Evolutionary conservation across 2,888 invertebrate genomes (phyloP).

Genomic region (Osedax frankpressi): DNA sequence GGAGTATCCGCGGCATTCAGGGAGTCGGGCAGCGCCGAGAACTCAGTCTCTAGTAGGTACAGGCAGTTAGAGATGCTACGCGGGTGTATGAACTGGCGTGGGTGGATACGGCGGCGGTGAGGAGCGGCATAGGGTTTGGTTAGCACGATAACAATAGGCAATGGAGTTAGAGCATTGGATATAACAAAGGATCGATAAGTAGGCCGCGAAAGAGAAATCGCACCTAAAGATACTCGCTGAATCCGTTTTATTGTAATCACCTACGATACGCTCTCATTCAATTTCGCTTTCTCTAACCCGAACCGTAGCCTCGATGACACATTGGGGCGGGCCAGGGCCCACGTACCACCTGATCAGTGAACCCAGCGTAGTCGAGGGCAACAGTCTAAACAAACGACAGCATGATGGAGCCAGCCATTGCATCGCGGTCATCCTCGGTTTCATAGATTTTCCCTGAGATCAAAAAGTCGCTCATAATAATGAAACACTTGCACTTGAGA

Average conservation of each 20-base stretch:
- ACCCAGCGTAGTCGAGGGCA: background rate
- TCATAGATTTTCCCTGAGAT: background rate
- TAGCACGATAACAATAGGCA: no score
- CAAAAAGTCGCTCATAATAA: no score
- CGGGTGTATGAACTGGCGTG: background rate
- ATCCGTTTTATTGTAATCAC: no score
- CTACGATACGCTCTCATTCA: no score
- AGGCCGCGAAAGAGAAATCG: no score
- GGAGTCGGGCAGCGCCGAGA: background rate
- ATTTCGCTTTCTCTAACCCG: no score
- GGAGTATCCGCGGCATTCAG: background rate
- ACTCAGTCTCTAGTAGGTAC: background rate
- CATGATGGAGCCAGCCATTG: background rate
- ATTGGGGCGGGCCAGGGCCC: background rate
- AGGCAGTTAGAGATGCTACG: background rate
- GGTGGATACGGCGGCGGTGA: background rate
- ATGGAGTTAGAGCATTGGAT: no score
- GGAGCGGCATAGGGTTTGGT: background rate
- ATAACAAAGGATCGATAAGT: no score
- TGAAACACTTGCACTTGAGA: no score
- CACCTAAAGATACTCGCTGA: no score
- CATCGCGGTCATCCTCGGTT: background rate
- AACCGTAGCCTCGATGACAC: background rate
- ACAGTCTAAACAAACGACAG: background rate
- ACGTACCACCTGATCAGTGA: background rate